phyloP scores from a whole-genome alignment of 2,113 vertebrate genomes.

The Amazona vittata region DNA sequence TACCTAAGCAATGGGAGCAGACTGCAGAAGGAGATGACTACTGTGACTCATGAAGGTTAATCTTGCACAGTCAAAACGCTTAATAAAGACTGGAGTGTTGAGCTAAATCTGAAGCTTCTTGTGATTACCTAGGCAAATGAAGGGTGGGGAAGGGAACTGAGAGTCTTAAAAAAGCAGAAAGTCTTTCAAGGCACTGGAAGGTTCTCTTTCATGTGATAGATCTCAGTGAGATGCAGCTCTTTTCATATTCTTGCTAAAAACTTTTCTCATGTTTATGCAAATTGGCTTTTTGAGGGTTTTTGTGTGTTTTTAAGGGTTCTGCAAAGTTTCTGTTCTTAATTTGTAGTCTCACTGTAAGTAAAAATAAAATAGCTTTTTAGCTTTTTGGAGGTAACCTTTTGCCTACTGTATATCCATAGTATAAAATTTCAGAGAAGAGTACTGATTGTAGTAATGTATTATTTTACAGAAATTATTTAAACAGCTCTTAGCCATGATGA shows the following conservation, averaged over 20 bases:
- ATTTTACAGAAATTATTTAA: background rate
- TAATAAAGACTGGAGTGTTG: background rate
- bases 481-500: background rate
- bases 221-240: background rate
- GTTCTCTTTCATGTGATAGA: background rate
- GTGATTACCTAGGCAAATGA: background rate
- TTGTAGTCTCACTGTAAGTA: background rate
- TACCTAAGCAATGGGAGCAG: background rate
- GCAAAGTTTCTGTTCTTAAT: background rate
- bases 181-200: background rate
- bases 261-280: background rate
- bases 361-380: background rate
- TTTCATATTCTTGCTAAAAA: background rate
- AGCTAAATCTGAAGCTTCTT: conserved; percentile 7
- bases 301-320: background rate
- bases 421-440: background rate
- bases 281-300: background rate
- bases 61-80: background rate
- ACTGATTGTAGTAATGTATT: background rate
- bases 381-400: background rate
- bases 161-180: background rate
- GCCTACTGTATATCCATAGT: background rate
- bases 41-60: background rate
- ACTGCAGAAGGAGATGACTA: background rate
- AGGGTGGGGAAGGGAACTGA: background rate